Percentiles rank a stretch among this genome's conserved stretches.
Conservation (phyloP, 2,888 invertebrate genomes). For the Agriopis leucophaearia region DNA sequence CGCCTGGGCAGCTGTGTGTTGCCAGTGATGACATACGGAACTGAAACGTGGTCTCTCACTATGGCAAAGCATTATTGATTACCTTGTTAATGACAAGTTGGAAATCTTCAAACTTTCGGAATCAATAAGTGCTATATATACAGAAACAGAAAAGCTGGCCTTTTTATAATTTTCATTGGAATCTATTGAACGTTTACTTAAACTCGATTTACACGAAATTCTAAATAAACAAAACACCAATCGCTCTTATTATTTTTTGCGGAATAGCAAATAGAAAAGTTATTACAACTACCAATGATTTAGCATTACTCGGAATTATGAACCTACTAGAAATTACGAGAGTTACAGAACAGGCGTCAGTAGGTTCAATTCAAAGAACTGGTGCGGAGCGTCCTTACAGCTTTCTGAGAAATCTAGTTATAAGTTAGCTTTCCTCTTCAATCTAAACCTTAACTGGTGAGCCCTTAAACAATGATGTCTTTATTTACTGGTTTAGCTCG, state of each 20-base stretch:
- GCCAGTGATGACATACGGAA: no score
- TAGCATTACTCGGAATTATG: constrained; percentile 6
- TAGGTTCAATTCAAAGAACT: constrained; percentile 20
- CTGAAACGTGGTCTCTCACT: no score
- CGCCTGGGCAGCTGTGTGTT: no score
- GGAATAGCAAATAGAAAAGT: constrained; percentile 2
- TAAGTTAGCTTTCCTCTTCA: constrained; percentile 15
- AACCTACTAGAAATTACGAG: constrained; percentile 3
- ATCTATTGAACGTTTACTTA: neutral
- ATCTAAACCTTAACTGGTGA: neutral
- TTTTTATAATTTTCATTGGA: neutral
- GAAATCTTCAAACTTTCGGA: neutral
- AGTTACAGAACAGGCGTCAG: neutral
- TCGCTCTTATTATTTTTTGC: neutral
- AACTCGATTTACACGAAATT: neutral
- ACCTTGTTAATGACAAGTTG: no score
- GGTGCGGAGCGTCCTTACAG: constrained; percentile 13
- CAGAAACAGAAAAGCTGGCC: neutral
- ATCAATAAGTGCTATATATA: neutral
- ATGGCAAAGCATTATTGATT: no score
- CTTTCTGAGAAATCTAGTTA: constrained; percentile 20
- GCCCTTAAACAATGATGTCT: no score
- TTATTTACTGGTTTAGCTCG: no score
- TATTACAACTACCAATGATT: neutral
- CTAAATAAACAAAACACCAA: constrained; percentile 8